Evolutionary conservation across 2,113 vertebrate species (phyloP), one percentile per base, ranked within the genome.

Genomic region (Mola mola): DNA sequence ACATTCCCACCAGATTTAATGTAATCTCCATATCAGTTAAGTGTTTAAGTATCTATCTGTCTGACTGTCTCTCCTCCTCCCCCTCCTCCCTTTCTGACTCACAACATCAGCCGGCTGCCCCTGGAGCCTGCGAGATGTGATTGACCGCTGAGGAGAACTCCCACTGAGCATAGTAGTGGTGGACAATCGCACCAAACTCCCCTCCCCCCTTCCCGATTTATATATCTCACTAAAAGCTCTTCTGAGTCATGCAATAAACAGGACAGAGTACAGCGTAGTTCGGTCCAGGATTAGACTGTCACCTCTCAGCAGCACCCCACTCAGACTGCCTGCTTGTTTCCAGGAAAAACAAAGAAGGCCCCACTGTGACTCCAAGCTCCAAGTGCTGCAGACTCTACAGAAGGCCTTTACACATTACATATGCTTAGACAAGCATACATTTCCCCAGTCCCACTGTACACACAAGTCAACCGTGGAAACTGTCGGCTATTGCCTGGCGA

Each of bases 1-100:
- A 51, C 61, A 56, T 31, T 68, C 38, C 60, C 8, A 40, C 69
- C 70, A 76, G 59, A 75, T 69, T 79, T 66, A 65, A 34, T 62
- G 41, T 33, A 74, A 74, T 48, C 42, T 62, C 55, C 40, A 44
- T 61, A 82, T 79, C 75, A 75, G 51, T 64, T 4, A 59, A 51
- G 59, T 78, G 67, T 60, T 78, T 67, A 62, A 60, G 20, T 29
- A 16, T 63, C 38, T 44, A 34, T 76, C 22, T 70, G n/a, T 80
- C 43, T 28, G 17, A 65, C 62, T 62, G 33, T 19, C 40, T 66
- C 44, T 53, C 46, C 34, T 38, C 53, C 33, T 44, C 37, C 36
- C 15, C 0, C 8, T 71, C 50, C 19, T 51, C 33, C 6, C 41
- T 65, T 7, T 66, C 59, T 48, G 28, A 72, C 58, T 16, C 50